Evolutionary conservation across 2,797 vertebrate species (phyloP).

Genomic region (Rhynchonycteris naso): DNA sequence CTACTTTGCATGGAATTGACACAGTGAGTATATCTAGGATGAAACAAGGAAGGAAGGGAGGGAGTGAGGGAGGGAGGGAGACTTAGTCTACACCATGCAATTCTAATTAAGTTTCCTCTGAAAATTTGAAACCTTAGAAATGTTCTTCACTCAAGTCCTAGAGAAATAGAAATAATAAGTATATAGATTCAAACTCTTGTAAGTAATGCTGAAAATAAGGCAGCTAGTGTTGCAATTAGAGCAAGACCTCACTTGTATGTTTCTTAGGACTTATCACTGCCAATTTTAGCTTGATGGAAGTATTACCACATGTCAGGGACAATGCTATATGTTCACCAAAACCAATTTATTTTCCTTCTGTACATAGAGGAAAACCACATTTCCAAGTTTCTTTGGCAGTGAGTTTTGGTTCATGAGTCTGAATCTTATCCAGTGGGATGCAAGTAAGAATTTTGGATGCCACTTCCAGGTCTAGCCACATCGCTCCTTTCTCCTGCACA

Average conservation of each 20-base stretch:
- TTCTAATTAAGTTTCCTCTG: slow-evolving; percentile 13
- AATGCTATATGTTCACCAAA: background rate
- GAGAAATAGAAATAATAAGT: slow-evolving; percentile 2
- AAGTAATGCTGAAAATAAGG: background rate
- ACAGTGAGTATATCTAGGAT: background rate
- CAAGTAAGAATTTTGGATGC: background rate
- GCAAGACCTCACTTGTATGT: background rate
- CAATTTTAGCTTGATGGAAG: slow-evolving; percentile 9
- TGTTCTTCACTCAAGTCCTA: background rate
- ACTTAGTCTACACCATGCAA: background rate
- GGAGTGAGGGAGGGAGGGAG: background rate
- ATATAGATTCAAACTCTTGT: background rate
- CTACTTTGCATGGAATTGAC: background rate
- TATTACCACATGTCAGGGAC: background rate
- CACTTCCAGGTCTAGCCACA: background rate
- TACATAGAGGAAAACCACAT: background rate
- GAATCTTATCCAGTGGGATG: background rate
- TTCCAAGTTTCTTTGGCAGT: slow-evolving; percentile 34
- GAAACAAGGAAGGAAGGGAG: background rate
- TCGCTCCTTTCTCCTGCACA: background rate
- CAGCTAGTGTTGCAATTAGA: background rate
- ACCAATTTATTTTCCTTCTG: slow-evolving; percentile 2
- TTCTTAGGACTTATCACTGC: background rate
- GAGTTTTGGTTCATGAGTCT: background rate
- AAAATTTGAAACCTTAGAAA: background rate